These are phyloP conservation scores for Macrotis lagotis DNA, from an alignment of 2,113 vertebrate species.

Conservation along the genomic window DNA sequence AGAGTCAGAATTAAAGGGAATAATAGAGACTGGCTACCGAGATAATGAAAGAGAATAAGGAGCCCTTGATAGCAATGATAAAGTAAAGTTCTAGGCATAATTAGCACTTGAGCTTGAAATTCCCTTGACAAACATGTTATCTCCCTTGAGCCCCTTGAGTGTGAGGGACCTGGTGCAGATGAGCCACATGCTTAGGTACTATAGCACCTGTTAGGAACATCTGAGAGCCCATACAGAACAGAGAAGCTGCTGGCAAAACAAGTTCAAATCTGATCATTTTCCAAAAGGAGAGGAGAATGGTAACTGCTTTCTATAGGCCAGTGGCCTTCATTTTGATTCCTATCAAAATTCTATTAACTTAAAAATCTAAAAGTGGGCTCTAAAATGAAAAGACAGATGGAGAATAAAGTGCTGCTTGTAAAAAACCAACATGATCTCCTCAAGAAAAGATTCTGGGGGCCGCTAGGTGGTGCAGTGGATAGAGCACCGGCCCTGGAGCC, in stretches of 20 bases:
- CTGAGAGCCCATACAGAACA: not conserved
- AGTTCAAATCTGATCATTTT: not conserved
- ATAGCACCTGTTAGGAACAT: no score
- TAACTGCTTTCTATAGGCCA: not conserved
- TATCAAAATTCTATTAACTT: not conserved
- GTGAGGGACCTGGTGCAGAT: no score
- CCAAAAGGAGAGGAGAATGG: not conserved
- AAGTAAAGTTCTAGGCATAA: no score
- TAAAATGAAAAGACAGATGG: not conserved
- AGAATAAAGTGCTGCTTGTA: not conserved
- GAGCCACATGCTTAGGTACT: no score
- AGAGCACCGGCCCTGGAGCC: no score
- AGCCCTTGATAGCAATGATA: not conserved
- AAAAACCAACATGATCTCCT: not conserved
- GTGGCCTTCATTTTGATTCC: not conserved
- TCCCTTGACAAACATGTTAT: no score
- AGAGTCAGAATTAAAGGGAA: no score
- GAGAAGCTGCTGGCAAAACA: not conserved
- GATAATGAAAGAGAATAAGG: not conserved
- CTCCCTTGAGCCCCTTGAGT: no score
- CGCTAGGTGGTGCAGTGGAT: no score
- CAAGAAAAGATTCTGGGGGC: not conserved
- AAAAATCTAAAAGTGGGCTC: no score
- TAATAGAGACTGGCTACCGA: no score
- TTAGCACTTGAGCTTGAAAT: no score